phyloP scores from a whole-genome alignment of 2,888 invertebrate genomes.

The Heliconius ethilla region DNA sequence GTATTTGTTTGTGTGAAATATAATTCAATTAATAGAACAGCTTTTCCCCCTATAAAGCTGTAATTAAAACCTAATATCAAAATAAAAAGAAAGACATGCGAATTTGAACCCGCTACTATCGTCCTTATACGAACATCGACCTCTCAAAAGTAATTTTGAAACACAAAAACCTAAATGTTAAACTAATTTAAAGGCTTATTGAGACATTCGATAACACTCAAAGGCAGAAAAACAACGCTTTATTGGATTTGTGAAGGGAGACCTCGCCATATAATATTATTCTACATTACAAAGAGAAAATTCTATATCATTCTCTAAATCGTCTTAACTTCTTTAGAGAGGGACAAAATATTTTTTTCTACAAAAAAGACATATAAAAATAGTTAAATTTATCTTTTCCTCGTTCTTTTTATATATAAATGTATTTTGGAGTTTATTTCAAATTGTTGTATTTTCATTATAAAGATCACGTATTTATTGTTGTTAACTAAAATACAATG shows the following conservation, averaged over 20 bases:
- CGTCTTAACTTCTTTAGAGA: background rate
- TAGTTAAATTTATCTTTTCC: background rate
- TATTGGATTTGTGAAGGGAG: constrained; percentile 27
- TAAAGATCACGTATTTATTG: background rate
- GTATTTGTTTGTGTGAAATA: too few relatives aligned
- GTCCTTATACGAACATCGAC: background rate
- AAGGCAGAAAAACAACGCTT: constrained; percentile 28
- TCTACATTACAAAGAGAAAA: constrained; percentile 18
- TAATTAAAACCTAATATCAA: background rate
- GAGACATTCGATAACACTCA: constrained; percentile 32
- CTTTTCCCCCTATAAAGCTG: too few relatives aligned
- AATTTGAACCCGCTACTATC: background rate
- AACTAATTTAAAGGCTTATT: constrained; percentile 25
- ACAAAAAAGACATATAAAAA: background rate
- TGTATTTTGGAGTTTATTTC: background rate
- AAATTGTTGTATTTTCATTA: background rate
- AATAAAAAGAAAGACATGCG: background rate
- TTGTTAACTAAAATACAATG: background rate
- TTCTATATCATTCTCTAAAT: background rate
- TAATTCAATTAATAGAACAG: too few relatives aligned
- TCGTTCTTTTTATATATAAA: background rate
- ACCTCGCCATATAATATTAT: constrained; percentile 14
- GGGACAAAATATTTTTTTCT: background rate
- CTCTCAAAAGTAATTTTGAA: background rate
- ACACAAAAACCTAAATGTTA: constrained; percentile 11